Evolutionary conservation across 2,888 invertebrate species (phyloP), one percentile per base, ranked within the genome.

Genomic region (Eristalinus sepulchralis): DNA sequence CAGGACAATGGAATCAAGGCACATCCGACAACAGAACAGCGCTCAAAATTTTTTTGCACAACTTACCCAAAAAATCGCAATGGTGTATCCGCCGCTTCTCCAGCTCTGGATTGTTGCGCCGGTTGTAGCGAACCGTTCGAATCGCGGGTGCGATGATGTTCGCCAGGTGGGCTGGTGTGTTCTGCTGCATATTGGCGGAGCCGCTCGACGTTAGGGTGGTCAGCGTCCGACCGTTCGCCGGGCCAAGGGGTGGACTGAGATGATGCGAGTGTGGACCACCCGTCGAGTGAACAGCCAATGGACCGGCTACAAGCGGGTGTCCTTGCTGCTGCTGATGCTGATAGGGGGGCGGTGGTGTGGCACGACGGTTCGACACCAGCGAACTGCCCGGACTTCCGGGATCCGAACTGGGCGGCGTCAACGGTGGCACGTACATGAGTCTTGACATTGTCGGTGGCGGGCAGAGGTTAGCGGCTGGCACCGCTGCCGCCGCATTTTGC

Each of bases 51-150:
- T n/a, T n/a, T n/a, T n/a, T 17, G 17, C n/a, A 0, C 5, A 6
- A 92, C 94, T 94, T 93, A 97, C 97, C 97, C 92, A 97, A 95
- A 93, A 97, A 98, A 94, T 98, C 97, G 94, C 99, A 99, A 93
- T 97, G 98, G 92, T 99, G 98, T 90, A 98, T 98, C 91, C 99
- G 94, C 89, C 98, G 94, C 93, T 98, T 98, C 93, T 99, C 98
- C 89, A 99, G 93, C 92, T 99, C 98, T 0, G 98, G 98, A 93
- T 99, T 99, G 93, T 98, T 98, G 91, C 98, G 95, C 89, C 98
- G 94, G 94, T 98, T 98, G 93, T 97, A 98, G 91, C 96, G 97
- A 88, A 94, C 92, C 33, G 93, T 91, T 88, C 92, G 90, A 31
- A 92, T 90, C 33, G 88, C 70, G 22, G 90, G 89, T 79, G 91